Conservation (phyloP, 2,797 vertebrate genomes). For the Cynopterus sphinx region DNA sequence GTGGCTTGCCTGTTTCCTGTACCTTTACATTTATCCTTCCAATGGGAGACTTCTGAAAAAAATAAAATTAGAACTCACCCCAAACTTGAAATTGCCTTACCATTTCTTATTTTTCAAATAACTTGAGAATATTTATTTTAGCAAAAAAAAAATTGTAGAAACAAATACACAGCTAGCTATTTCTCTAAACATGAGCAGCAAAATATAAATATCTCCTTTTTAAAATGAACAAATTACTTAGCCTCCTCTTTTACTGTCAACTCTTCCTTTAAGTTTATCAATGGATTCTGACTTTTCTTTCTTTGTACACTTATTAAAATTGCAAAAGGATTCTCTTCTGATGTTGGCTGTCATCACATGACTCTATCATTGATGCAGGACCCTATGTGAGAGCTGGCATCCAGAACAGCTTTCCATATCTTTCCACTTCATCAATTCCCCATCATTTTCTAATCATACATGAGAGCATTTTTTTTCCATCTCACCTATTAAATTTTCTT, state of each 20-base stretch:
- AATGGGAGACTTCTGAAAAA: neutral
- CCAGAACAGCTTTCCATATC: constrained; percentile 10
- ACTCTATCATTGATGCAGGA: neutral
- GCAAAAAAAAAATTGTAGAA: constrained; percentile 5
- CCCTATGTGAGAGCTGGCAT: neutral
- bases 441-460: constrained; percentile 66
- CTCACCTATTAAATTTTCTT: constrained; percentile 55
- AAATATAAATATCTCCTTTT: neutral
- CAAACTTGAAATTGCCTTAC: neutral
- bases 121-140: neutral
- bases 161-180: neutral
- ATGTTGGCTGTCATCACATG: neutral
- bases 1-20: neutral
- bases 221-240: neutral
- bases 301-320: neutral
- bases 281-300: neutral
- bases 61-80: neutral
- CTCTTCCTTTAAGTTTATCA: neutral
- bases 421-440: constrained; percentile 54
- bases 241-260: neutral
- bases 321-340: neutral
- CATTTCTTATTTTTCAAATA: constrained; percentile 4
- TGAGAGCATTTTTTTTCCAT: constrained; percentile 29
- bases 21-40: neutral
- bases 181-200: neutral